phyloP scores from a whole-genome alignment of 2,888 invertebrate species.

The Xestia xanthographa region DNA sequence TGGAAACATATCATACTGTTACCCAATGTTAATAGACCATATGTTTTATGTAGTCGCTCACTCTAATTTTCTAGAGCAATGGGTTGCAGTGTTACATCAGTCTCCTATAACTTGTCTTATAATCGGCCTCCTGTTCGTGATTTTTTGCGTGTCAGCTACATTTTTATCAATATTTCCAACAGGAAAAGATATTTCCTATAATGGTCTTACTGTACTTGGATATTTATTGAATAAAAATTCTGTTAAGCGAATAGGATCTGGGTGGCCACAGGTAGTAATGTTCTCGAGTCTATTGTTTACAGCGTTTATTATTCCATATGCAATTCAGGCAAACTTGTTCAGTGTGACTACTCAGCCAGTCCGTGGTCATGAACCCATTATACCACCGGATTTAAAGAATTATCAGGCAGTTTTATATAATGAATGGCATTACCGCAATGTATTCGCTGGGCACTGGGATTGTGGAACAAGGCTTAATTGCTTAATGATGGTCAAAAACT shows the following conservation, averaged over 20 bases:
- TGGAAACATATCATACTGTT: conserved; percentile 50
- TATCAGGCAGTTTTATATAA: conserved; percentile 54
- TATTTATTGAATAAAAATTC: conserved; percentile 68
- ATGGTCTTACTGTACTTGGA: conserved; percentile 68
- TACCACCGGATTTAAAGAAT: conserved; percentile 53
- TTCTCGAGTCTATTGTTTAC: conserved; percentile 64
- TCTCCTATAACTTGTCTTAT: conserved; percentile 24
- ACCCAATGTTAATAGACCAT: conserved; percentile 62
- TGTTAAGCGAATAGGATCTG: conserved; percentile 53
- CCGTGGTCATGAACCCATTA: conserved; percentile 62
- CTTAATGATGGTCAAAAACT: conserved; percentile 57
- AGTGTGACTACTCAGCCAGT: conserved; percentile 68
- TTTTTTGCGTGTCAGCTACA: conserved; percentile 60
- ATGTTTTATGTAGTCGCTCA: conserved; percentile 53
- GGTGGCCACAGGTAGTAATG: conserved; percentile 64
- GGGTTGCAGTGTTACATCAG: conserved; percentile 53
- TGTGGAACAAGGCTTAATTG: conserved; percentile 67
- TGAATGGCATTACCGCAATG: conserved; percentile 1
- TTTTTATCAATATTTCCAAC: conserved; percentile 64
- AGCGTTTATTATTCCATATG: conserved; percentile 70
- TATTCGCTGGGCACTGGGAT: background rate
- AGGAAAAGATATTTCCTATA: conserved; percentile 57
- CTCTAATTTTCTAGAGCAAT: conserved; percentile 49
- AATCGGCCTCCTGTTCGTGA: conserved; percentile 50
- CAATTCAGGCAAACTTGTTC: conserved; percentile 68